These are phyloP conservation scores for Onychomys torridus DNA, from an alignment of 2,797 vertebrate species.

Conservation along the genomic window DNA sequence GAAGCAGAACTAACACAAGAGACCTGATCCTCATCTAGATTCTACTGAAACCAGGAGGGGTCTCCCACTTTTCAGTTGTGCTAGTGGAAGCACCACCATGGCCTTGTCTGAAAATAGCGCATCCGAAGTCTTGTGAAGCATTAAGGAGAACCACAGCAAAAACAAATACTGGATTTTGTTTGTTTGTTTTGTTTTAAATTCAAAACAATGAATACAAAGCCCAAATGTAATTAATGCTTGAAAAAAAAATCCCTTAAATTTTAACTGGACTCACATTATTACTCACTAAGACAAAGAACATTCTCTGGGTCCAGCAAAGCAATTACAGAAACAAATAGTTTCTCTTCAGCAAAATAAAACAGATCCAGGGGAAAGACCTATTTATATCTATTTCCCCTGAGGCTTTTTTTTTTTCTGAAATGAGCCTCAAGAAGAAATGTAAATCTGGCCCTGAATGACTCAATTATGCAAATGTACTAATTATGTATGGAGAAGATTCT, in stretches of 20 bases:
- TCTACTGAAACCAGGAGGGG: not conserved
- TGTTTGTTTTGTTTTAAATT: not conserved
- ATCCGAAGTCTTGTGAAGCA: not conserved
- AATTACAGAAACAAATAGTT: slow-evolving; percentile 75
- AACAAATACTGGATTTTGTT: not conserved
- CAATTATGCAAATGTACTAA: slow-evolving; percentile 71
- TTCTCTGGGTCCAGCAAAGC: slow-evolving; percentile 54
- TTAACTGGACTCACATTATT: slow-evolving; percentile 63
- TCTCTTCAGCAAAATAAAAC: slow-evolving; percentile 67
- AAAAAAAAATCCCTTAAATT: slow-evolving; percentile 47
- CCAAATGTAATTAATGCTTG: slow-evolving; percentile 37
- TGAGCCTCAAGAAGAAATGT: slow-evolving; percentile 65
- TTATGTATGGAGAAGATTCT: slow-evolving; percentile 55
- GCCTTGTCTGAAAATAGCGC: not conserved
- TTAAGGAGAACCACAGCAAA: not conserved
- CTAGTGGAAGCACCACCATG: not conserved
- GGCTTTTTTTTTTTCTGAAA: not conserved
- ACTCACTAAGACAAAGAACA: slow-evolving; percentile 52
- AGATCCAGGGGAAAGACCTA: not conserved
- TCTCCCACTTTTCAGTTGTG: not conserved
- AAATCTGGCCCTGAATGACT: slow-evolving; percentile 58
- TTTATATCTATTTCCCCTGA: slow-evolving; percentile 69
- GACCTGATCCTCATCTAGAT: not conserved
- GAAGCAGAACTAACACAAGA: not conserved
- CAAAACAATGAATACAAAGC: slow-evolving; percentile 51